Base-by-base conservation (phyloP, 2,888 invertebrate genomes). In the Salticus scenicus region DNA sequence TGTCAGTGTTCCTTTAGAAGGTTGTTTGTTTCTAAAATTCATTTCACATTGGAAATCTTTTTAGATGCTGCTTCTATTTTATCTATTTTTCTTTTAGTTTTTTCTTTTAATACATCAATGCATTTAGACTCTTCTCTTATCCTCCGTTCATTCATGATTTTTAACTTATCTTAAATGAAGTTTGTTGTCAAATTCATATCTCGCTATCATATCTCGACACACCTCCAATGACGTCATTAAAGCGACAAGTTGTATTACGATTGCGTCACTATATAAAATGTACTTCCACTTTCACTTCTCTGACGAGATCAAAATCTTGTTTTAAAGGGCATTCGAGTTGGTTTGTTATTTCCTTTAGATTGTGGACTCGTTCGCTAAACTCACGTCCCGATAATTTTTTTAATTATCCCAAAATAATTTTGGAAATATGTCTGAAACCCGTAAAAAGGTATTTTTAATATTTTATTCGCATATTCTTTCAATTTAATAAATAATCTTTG, bases 281-380 rank as follows among this genome's bases (percentile, higher is more conserved):
- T 24, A 81, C 81, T 81, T 28, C 67, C 20, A 81, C 81, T 81
- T 81, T 30, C 74, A 47, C 73, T 66, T 20, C 5, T 10, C 28
- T 20, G 30, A 73, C 37, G 31, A 63, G 81, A 75, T 37, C 57
- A 70, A 75, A n/a, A 74, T 70, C 81, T 75, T 81, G 80, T 70
- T 82, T 83, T 83, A 83, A 83, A 83, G 83, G 83, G 73, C 83
- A 66, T 77, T 77, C 67, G 57, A 51, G 20, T 31, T 51, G 77
- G 63, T 77, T 72, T 66, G 66, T 70, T 67, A 57, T 77, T 83
- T 76, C 83, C 76, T 83, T 83, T 77, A 72, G 67, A 71, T 83
- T 63, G 72, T 83, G 77, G 77, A 77, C 83, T 24, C 66, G 57
- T 30, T 71, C 57, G 71, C 77, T 76, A 47, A 30, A 67, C 42